A percentile compares a stretch with the other conserved stretches of the same genome.
Conservation (phyloP, 2,888 invertebrate species). For the Cryptus viduatorius region DNA sequence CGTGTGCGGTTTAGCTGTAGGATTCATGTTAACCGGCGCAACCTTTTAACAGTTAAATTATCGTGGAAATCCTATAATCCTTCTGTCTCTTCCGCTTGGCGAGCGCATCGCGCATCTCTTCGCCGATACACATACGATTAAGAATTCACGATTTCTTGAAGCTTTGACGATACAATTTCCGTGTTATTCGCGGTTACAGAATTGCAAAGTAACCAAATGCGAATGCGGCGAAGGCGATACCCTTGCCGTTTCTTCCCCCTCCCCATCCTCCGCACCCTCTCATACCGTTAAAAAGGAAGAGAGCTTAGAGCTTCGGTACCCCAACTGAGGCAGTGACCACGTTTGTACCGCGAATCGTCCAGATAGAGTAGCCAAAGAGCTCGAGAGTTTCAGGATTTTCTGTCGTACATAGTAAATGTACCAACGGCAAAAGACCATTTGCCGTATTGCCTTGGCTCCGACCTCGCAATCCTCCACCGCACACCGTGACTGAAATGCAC, state of each 20-base stretch:
- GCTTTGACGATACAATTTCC: neutral
- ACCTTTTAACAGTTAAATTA: constrained; percentile 31
- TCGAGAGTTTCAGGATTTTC: neutral
- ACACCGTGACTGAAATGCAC: neutral
- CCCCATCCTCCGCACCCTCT: too few species aligned
- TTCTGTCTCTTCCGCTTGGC: neutral
- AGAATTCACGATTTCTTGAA: neutral
- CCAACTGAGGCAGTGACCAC: neutral
- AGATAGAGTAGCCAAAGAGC: neutral
- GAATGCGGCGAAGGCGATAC: neutral
- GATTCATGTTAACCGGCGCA: constrained; percentile 12
- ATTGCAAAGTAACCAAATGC: neutral
- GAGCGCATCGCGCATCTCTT: neutral
- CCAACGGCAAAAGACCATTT: neutral
- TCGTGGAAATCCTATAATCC: constrained; percentile 20
- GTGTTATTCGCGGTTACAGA: neutral
- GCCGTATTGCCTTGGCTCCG: neutral
- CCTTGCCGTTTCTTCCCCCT: too few species aligned
- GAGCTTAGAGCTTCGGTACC: neutral
- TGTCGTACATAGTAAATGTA: neutral
- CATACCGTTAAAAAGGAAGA: neutral
- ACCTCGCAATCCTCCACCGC: neutral
- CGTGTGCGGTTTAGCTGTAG: constrained; percentile 14
- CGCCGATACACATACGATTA: neutral
- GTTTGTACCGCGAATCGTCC: neutral